Conservation (phyloP, 2,113 vertebrate genomes). For the Calonectris borealis region DNA sequence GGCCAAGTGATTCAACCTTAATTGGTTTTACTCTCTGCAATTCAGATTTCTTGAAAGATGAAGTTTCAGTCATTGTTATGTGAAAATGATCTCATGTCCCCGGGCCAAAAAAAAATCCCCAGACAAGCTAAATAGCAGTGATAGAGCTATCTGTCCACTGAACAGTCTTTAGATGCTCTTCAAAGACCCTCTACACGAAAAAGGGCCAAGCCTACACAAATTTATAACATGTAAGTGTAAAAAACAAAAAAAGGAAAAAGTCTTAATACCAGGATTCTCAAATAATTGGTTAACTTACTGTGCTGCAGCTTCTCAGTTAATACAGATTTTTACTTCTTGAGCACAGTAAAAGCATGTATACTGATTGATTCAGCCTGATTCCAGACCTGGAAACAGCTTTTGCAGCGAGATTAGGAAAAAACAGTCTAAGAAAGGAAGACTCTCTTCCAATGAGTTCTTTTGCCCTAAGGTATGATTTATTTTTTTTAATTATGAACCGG, state of each 20-base stretch:
- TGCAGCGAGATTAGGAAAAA: neutral
- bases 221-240: neutral
- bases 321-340: neutral
- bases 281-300: neutral
- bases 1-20: neutral
- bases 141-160: neutral
- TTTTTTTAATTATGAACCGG: neutral
- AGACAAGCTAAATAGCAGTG: neutral
- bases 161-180: neutral
- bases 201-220: neutral
- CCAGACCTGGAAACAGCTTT: neutral
- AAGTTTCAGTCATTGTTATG: neutral
- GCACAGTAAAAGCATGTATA: neutral
- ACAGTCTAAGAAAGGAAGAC: neutral
- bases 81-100: neutral
- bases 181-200: neutral
- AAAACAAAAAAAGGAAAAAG: neutral
- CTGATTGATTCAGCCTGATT: neutral
- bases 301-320: neutral
- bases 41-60: constrained; percentile 3
- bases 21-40: neutral
- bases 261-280: neutral
- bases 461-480: neutral
- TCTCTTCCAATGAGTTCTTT: neutral
- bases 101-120: neutral